Evolutionary conservation across 1,140 invertebrate species (phyloP), one percentile per base, ranked within the genome.

Genomic region (Bursaphelenchus mucronatus): DNA sequence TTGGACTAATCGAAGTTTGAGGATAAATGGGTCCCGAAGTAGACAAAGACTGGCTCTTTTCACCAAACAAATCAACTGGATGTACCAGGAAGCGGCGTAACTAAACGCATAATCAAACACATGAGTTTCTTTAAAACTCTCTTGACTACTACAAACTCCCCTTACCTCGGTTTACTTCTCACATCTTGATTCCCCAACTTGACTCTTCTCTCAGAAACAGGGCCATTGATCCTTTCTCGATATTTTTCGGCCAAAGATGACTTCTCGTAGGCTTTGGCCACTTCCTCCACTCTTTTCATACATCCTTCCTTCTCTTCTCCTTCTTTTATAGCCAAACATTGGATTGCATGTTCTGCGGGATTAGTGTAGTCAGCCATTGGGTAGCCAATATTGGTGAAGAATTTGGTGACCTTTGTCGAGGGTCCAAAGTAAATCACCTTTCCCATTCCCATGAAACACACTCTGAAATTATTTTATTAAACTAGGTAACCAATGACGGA

Each of bases 1-100:
- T 82, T 96, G 93, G 10, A 94, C 79, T 54, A 94, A 81, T 70
- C 91, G 86, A 56, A 94, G 89, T 88, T 88, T 90, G 55, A 94
- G 88, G 4, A 95, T 82, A 72, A 91, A 86, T 0, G 91, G 92
- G 79, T 96, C 92, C 79, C 94, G 90, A 90, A 15, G 86, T 19
- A 91, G 87, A 47, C 87, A 89, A 30, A 94, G 82, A 88, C 89
- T 92, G 11, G 90, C 92, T 54, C 93, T 84, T 91, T 91, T 94
- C 3, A 94, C 82, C 3, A 97, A 87, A 0, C 90, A 90, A 8
- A 86, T 82, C 81, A 96, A 93, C 83, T 97, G 94, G 65, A 87
- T 87, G 61, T 86, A 88, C 90, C 91, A 95, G 0, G 67, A 72
- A 86, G 39, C 68, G 44, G 30, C 30, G 43, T 61, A 61, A 74